Evolutionary conservation across 2,888 invertebrate genomes (phyloP).

Genomic region (Nesidiocoris tenuis): DNA sequence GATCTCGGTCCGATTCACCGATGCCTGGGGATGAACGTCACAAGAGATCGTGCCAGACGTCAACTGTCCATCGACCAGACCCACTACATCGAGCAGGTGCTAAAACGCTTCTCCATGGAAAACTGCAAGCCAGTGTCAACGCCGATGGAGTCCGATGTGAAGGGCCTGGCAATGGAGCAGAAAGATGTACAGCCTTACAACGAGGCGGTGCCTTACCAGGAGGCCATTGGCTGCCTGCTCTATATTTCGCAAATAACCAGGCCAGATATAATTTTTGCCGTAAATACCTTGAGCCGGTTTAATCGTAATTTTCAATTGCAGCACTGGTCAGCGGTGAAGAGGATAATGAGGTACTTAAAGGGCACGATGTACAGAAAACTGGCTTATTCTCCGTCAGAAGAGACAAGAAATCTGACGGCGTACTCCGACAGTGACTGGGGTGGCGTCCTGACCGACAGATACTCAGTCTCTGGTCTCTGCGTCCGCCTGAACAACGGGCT

Average conservation of each 20-base stretch:
- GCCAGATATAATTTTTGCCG: background rate
- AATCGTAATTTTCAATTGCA: background rate
- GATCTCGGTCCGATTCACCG: background rate
- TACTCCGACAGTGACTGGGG: constrained; percentile 1
- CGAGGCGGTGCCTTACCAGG: background rate
- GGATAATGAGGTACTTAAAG: background rate
- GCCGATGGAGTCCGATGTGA: background rate
- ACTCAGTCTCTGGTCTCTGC: background rate
- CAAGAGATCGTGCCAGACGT: background rate
- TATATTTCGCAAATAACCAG: constrained; percentile 1
- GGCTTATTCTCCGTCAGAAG: too few relatives aligned
- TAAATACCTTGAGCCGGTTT: background rate
- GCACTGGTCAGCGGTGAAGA: constrained; percentile 1
- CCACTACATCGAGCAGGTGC: background rate
- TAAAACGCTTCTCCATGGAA: background rate
- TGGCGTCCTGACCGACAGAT: background rate
- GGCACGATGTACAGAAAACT: background rate
- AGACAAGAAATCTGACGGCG: background rate
- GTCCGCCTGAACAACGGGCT: background rate
- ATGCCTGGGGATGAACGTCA: constrained; percentile 17
- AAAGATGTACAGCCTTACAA: background rate
- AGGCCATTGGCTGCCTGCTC: constrained; percentile 1
- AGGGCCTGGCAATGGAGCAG: background rate
- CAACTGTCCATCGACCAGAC: background rate
- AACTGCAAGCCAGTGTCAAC: background rate